Evolutionary conservation across 2,888 invertebrate species (phyloP), one percentile per base, ranked within the genome.

Genomic region (Drosophila eohydei): DNA sequence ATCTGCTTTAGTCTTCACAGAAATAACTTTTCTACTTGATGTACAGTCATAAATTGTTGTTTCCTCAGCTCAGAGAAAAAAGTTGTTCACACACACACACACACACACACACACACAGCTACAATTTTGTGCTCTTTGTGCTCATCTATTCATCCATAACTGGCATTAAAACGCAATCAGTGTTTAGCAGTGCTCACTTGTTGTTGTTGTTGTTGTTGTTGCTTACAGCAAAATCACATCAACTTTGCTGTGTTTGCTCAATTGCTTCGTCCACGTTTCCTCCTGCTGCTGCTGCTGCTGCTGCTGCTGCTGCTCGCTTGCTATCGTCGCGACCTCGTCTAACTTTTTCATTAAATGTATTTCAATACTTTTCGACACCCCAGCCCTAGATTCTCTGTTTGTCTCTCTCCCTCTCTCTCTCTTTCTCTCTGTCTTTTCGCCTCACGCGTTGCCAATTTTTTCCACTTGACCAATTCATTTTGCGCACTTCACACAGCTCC

Each of bases 401-500:
- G 21, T 12, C 43, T 11, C 57, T 36, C 9, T 34, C 34, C 8
- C 16, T 8, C 50, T 51, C 12, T 21, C 21, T 26, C 14, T 30
- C 28, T 36, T 48, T n/a, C 34, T 11, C 46, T 11, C 62, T 43
- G 21, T 41, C 32, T n/a, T 28, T 16, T 34, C 30, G 44, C 34
- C 36, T 50, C 67, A 63, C 55, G 67, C 66, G 46, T 72, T 88
- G 74, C 74, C 83, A 88, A 88, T 88, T 81, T 88, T 78, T 85
- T 85, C 86, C 84, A 85, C 88, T 88, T 85, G 84, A 85, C 84
- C 84, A 88, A 85, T 88, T 88, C 88, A 88, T 84, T 84, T 84
- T 85, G 83, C 77, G 80, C 81, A 75, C 80, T 80, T 78, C 72
- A 66, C 78, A 67, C 63, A 79, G 63, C 74, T 14, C 30, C 7